phyloP scores from a whole-genome alignment of 2,797 vertebrate genomes.

The Pseudochirops corinnae region DNA sequence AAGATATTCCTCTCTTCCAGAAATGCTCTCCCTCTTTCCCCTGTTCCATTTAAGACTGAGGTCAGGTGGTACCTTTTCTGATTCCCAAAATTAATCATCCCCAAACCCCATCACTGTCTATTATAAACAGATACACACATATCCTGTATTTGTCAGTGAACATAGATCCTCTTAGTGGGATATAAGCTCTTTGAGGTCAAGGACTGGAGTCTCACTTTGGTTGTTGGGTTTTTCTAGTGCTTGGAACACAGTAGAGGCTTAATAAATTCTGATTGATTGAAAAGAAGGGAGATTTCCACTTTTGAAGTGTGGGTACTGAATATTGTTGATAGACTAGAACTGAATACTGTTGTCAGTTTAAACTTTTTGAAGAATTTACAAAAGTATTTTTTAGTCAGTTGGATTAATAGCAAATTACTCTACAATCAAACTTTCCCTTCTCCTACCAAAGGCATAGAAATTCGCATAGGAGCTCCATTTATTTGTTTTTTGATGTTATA shows the following conservation, averaged over 20 bases:
- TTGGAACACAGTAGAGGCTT: background rate
- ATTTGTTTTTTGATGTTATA: constrained; percentile 17
- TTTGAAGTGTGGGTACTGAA: background rate
- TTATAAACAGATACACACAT: background rate
- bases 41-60: background rate
- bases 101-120: background rate
- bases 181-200: background rate
- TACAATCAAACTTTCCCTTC: background rate
- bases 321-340: background rate
- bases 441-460: background rate
- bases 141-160: background rate
- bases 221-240: background rate
- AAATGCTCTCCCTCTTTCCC: background rate
- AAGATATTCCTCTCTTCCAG: background rate
- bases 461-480: constrained; percentile 17
- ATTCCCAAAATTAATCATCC: background rate
- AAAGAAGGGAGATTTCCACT: background rate
- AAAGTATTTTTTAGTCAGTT: constrained; percentile 44
- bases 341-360: constrained; percentile 15
- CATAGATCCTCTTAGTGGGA: background rate
- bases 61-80: background rate
- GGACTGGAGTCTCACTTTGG: no score
- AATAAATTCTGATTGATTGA: background rate
- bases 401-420: background rate
- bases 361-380: constrained; percentile 51